These are phyloP conservation scores for Leptarthrus brevirostris DNA, from an alignment of 2,888 invertebrate species.

Conservation along the genomic window DNA sequence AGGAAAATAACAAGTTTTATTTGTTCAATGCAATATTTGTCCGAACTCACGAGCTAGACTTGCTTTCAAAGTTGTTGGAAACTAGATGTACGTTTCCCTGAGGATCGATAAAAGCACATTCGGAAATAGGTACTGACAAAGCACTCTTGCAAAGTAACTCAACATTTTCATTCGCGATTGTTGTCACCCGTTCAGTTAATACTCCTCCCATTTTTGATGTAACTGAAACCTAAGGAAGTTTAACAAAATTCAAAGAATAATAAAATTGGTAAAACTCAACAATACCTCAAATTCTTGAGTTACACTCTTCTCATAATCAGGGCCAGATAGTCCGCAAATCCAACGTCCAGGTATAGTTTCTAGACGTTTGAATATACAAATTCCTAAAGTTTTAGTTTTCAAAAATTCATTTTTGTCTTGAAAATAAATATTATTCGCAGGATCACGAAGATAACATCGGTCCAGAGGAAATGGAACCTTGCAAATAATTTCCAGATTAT, in stretches of 20 bases:
- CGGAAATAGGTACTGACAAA: slow-evolving; percentile 57
- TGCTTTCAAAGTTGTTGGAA: slow-evolving; percentile 56
- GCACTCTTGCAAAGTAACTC: slow-evolving; percentile 58
- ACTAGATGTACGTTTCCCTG: slow-evolving; percentile 57
- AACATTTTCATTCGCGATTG: slow-evolving; percentile 53
- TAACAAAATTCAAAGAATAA: slow-evolving; percentile 1
- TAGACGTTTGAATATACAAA: slow-evolving; percentile 57
- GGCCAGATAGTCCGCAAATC: slow-evolving; percentile 58
- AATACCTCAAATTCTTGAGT: slow-evolving; percentile 58
- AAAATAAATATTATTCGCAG: slow-evolving; percentile 57
- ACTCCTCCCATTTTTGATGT: slow-evolving; percentile 57
- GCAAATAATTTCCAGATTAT: slow-evolving; percentile 56
- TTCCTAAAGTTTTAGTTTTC: slow-evolving; percentile 57
- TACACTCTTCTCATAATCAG: slow-evolving; percentile 58
- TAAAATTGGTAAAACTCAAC: slow-evolving; percentile 47
- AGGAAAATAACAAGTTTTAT: too few relatives aligned
- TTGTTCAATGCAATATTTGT: too few relatives aligned
- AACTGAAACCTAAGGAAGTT: slow-evolving; percentile 55
- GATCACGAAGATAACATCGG: slow-evolving; percentile 59
- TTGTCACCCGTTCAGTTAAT: slow-evolving; percentile 54
- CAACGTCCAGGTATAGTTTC: slow-evolving; percentile 57
- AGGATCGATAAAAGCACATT: slow-evolving; percentile 58
- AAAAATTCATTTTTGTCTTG: slow-evolving; percentile 56
- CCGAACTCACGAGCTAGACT: too few relatives aligned
- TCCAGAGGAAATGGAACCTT: slow-evolving; percentile 58